Percentiles rank a stretch among this genome's conserved stretches.
Evolutionary conservation across 2,113 vertebrate genomes (phyloP).

Genomic region (Gopherus evgoodei): DNA sequence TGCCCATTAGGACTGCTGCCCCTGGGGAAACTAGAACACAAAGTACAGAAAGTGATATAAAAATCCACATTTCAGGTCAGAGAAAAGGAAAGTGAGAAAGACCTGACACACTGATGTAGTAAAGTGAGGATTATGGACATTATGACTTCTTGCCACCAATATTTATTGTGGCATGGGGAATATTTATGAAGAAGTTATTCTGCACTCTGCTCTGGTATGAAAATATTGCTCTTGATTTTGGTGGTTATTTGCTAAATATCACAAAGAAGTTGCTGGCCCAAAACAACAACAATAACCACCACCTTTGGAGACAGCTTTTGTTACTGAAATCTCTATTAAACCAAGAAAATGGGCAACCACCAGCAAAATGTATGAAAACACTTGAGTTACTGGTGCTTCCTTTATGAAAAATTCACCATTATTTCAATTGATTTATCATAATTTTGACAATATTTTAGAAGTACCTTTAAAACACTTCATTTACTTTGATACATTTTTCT

Average conservation of each 20-base stretch:
- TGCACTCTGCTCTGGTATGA: neutral
- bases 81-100: neutral
- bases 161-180: neutral
- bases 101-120: neutral
- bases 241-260: neutral
- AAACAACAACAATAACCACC: neutral
- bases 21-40: neutral
- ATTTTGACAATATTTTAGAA: conserved; percentile 14
- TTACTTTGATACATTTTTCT: neutral
- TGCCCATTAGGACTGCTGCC: neutral
- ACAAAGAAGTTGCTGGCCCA: neutral
- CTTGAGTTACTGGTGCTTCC: neutral
- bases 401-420: neutral
- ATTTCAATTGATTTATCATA: neutral
- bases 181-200: neutral
- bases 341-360: neutral
- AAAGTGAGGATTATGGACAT: neutral
- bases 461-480: neutral
- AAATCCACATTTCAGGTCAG: neutral
- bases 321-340: neutral
- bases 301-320: neutral
- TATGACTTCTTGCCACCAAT: neutral
- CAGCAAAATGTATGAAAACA: neutral
- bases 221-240: neutral
- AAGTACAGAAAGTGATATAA: neutral